Evolutionary conservation across 1,140 invertebrate genomes (phyloP).

Genomic region (Adelges cooleyi): DNA sequence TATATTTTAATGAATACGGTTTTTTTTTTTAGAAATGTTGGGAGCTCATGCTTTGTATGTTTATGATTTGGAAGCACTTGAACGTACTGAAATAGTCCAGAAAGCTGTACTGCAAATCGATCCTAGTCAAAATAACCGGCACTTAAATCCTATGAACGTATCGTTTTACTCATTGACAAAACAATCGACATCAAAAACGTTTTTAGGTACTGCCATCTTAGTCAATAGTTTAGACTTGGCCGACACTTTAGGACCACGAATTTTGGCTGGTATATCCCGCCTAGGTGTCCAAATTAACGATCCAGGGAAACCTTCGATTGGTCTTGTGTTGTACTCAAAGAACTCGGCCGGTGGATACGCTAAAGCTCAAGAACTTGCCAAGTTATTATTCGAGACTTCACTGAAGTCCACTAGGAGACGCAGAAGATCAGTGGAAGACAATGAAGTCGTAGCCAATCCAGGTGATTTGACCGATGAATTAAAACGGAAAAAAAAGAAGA

Average conservation of each 20-base stretch:
- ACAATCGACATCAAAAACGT: background rate
- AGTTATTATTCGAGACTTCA: background rate
- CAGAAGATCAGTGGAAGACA: background rate
- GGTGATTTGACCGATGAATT: background rate
- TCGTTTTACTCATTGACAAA: background rate
- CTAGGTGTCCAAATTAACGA: background rate
- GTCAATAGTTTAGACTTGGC: background rate
- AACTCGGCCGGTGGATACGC: background rate
- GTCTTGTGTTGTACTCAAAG: conserved; percentile 6
- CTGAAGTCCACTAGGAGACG: background rate
- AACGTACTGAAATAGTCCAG: background rate
- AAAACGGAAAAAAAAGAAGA: conserved; percentile 7
- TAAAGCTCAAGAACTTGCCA: background rate
- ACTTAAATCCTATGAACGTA: background rate
- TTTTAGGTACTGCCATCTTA: background rate
- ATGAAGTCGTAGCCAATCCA: background rate
- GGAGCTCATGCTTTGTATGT: background rate
- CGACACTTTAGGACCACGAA: background rate
- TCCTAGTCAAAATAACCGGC: background rate
- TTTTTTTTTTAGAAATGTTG: background rate
- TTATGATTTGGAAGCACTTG: background rate
- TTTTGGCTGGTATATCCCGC: background rate
- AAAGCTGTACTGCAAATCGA: conserved; percentile 13
- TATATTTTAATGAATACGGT: background rate
- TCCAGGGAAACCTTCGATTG: background rate